Base-by-base conservation (phyloP, 2,797 vertebrate genomes). In the Myotis myotis region DNA sequence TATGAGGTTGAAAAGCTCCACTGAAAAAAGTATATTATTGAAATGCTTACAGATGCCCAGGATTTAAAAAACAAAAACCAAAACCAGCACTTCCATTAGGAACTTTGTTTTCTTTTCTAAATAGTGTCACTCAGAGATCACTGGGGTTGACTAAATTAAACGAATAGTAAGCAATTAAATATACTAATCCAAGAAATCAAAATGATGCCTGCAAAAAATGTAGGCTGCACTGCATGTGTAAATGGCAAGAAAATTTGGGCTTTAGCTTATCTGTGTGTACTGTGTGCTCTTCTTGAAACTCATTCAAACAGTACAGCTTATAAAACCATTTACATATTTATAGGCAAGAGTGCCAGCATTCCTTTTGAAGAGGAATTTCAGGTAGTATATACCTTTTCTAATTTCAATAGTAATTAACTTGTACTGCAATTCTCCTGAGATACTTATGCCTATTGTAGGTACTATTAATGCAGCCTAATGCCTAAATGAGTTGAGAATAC, bases 391-490 rank as follows among this genome's bases (percentile, higher is more conserved):
- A 94, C 86, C 88, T 96, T 93, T 89, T 96, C 90, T 96, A 97
- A 97, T 97, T 98, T 97, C 81, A 97, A 87, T 94, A 95, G 90
- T 97, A 97, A 98, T 97, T 98, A 97, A 97, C 92, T 97, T 96
- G 74, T 95, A 96, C 95, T 95, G 49, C 94, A 97, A 98, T 96
- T 97, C 96, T 91, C 96, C 70, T 94, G 97, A 97, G 94, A 97
- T 95, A 70, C 89, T 93, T 96, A 96, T 82, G 82, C 91, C 86
- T 97, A 89, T 97, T 96, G 92, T 92, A 87, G 86, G 76, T 23
- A 89, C 85, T 97, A 97, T 96, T 97, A 95, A 97, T 80, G 76
- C 93, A 96, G 86, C 62, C 64, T 75, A 86, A 92, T 95, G 53
- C 85, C 89, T 96, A 82, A 96, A 95, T 57, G 70, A 91, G 82